Conservation (phyloP, 1,140 invertebrate genomes). For the Teleopsis dalmanni region DNA sequence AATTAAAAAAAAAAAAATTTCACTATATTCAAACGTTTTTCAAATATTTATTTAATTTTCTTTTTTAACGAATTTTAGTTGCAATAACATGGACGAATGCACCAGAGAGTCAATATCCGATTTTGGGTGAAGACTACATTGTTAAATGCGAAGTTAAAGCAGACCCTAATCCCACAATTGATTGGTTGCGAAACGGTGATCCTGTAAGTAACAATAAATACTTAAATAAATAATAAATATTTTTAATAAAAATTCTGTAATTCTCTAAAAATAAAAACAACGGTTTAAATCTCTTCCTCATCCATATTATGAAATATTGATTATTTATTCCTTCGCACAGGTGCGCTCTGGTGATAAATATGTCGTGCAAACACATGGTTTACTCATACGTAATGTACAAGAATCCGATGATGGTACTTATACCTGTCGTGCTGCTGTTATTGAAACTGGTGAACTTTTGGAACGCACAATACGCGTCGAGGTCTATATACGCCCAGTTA, state of each 20-base stretch:
- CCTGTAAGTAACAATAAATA: conserved; percentile 41
- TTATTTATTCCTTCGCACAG: conserved; percentile 30
- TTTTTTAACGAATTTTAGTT: conserved; percentile 50
- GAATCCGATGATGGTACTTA: conserved; percentile 78
- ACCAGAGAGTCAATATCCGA: conserved; percentile 73
- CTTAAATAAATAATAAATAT: conserved; percentile 5
- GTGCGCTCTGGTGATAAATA: conserved; percentile 60
- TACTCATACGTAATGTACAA: conserved; percentile 69
- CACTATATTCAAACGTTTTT: conserved; percentile 1
- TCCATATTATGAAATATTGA: not conserved
- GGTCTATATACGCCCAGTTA: conserved; percentile 70
- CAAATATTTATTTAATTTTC: conserved; percentile 1
- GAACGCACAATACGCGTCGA: conserved; percentile 70
- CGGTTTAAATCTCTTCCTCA: not conserved
- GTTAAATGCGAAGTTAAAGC: conserved; percentile 78
- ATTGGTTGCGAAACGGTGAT: conserved; percentile 75
- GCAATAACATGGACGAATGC: conserved; percentile 78
- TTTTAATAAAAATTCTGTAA: conserved; percentile 1
- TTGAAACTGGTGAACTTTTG: conserved; percentile 66
- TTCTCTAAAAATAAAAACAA: not conserved
- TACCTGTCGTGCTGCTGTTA: conserved; percentile 73
- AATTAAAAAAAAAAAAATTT: too few relatives aligned
- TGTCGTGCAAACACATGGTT: conserved; percentile 64
- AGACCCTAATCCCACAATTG: conserved; percentile 71
- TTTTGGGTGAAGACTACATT: conserved; percentile 65